phyloP scores from a whole-genome alignment of 1,140 invertebrate species.

The Aphis craccivora region DNA sequence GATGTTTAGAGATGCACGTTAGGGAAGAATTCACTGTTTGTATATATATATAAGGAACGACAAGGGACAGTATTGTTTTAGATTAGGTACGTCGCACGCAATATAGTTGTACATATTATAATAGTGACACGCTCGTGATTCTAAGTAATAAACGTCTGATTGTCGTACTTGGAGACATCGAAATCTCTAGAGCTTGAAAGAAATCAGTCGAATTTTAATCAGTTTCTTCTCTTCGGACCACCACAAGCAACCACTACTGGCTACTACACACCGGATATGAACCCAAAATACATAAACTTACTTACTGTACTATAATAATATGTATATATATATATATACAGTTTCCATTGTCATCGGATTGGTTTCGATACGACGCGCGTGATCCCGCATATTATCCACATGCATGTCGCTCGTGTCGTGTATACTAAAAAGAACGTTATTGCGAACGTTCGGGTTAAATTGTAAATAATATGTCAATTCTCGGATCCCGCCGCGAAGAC shows the following conservation, averaged over 20 bases:
- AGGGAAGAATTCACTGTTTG: not conserved
- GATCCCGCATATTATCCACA: slow-evolving; percentile 9
- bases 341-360: not conserved
- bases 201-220: not conserved
- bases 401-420: not conserved
- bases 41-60: not conserved
- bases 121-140: not conserved
- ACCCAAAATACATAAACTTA: not conserved
- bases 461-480: slow-evolving; percentile 14
- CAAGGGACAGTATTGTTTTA: not conserved
- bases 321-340: not conserved
- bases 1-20: not conserved
- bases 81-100: no score
- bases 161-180: not conserved
- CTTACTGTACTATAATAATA: not conserved
- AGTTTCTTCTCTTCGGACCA: not conserved
- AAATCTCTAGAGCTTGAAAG: not conserved
- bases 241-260: not conserved
- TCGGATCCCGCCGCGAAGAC: not conserved
- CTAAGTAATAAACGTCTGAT: not conserved
- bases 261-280: not conserved
- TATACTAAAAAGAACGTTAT: slow-evolving; percentile 8
- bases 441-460: not conserved
- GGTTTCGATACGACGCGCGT: slow-evolving; percentile 24
- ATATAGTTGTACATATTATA: not conserved